A percentile compares a stretch with the other conserved stretches of the same genome.
Evolutionary conservation across 2,113 vertebrate species (phyloP).

Genomic region (Dendropsophus ebraccatus): DNA sequence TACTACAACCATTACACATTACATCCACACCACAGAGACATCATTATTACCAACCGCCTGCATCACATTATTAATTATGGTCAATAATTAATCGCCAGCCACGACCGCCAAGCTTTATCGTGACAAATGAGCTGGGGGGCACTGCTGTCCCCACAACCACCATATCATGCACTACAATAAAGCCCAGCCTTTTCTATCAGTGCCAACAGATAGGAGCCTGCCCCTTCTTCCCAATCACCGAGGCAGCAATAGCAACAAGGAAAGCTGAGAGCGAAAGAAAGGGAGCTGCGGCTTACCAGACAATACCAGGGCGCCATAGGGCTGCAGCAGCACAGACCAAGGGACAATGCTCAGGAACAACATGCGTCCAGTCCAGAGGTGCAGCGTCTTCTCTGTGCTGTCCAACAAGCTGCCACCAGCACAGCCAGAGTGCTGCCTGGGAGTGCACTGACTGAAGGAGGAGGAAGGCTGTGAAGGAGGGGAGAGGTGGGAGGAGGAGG

Average conservation of each 20-base stretch:
- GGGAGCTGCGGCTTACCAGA: slow-evolving; percentile 33
- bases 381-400: background rate
- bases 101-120: background rate
- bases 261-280: background rate
- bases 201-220: slow-evolving; percentile 31
- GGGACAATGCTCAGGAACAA: background rate
- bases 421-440: slow-evolving; percentile 8
- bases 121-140: background rate
- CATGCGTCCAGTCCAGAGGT: slow-evolving; percentile 22
- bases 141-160: no score
- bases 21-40: background rate
- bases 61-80: background rate
- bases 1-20: background rate
- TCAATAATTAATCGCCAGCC: background rate
- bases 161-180: background rate
- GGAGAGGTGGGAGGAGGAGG: slow-evolving; percentile 33
- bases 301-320: slow-evolving; percentile 7
- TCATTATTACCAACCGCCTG: background rate
- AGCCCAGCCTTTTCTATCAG: slow-evolving; percentile 26
- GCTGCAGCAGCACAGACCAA: background rate
- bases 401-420: background rate
- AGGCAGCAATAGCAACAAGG: slow-evolving; percentile 30
- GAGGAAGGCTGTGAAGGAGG: slow-evolving; percentile 14
- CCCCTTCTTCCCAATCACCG: slow-evolving; percentile 36
- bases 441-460: slow-evolving; percentile 47